Evolutionary conservation across 2,113 vertebrate genomes (phyloP).

Genomic region (Acrocephalus kingi): DNA sequence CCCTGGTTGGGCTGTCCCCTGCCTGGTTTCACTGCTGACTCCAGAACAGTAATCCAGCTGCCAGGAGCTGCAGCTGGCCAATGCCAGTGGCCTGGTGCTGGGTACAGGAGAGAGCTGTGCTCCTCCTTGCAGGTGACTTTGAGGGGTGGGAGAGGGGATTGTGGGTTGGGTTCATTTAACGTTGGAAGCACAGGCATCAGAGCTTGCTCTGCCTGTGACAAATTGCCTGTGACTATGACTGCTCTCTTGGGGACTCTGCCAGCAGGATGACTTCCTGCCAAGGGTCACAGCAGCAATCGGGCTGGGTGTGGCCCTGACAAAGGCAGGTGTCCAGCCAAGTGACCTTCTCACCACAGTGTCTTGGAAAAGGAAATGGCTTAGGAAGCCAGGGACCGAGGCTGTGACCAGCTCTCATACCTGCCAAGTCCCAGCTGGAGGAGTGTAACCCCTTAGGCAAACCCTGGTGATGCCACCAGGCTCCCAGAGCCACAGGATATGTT

Average conservation of each 20-base stretch:
- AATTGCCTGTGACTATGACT: background rate
- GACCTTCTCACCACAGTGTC: background rate
- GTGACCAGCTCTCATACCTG: background rate
- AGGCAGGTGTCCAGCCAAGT: background rate
- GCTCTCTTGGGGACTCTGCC: background rate
- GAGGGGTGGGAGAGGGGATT: background rate
- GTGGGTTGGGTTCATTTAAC: accelerated
- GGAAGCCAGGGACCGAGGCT: background rate
- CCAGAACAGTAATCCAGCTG: background rate
- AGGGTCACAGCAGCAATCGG: background rate
- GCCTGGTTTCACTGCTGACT: background rate
- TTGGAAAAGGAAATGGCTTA: slow-evolving; percentile 1
- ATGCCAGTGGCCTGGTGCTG: background rate
- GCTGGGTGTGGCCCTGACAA: background rate
- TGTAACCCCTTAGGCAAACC: background rate
- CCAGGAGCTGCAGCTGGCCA: background rate
- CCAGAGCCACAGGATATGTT: accelerated
- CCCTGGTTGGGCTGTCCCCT: background rate
- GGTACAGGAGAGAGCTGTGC: background rate
- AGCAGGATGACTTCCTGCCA: background rate
- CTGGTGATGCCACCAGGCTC: accelerated
- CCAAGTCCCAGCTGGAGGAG: background rate
- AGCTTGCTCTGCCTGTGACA: background rate
- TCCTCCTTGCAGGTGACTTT: background rate
- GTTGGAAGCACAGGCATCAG: no score